Conservation (phyloP, 2,797 vertebrate genomes). For the Tarsius wallacei region DNA sequence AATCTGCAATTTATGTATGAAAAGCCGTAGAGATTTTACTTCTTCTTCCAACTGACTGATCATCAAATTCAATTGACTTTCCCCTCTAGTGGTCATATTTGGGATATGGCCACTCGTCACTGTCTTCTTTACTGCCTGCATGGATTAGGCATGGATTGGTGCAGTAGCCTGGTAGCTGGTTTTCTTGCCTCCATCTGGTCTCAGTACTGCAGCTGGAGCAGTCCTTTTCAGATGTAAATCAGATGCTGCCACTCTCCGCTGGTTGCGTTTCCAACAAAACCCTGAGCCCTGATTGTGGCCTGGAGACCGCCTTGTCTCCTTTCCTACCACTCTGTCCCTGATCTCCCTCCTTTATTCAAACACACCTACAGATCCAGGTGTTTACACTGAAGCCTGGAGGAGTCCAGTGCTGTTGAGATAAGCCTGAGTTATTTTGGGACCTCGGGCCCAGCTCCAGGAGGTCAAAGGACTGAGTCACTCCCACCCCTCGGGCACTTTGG, state of each 20-base stretch:
- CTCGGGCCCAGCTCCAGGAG: slow-evolving; percentile 10
- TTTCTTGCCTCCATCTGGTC: not conserved
- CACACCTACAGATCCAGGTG: not conserved
- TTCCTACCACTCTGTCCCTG: not conserved
- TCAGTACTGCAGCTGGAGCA: not conserved
- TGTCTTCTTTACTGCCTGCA: not conserved
- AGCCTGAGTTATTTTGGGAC: slow-evolving; percentile 39
- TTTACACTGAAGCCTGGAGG: not conserved
- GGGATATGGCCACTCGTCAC: not conserved
- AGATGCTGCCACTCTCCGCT: not conserved
- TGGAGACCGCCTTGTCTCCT: too few species aligned
- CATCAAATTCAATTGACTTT: not conserved
- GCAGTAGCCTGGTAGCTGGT: not conserved
- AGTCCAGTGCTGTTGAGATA: slow-evolving; percentile 10
- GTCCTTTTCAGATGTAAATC: slow-evolving; percentile 55
- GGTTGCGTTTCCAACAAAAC: not conserved
- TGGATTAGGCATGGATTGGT: not conserved
- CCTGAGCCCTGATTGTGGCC: not conserved
- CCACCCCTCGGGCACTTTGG: not conserved
- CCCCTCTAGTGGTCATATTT: too few species aligned
- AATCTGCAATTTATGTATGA: not conserved
- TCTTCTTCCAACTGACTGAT: not conserved
- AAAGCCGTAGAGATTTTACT: not conserved
- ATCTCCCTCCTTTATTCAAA: not conserved
- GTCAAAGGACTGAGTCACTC: not conserved